phyloP scores from a whole-genome alignment of 2,113 vertebrate genomes.

The Ciconia maguari region DNA sequence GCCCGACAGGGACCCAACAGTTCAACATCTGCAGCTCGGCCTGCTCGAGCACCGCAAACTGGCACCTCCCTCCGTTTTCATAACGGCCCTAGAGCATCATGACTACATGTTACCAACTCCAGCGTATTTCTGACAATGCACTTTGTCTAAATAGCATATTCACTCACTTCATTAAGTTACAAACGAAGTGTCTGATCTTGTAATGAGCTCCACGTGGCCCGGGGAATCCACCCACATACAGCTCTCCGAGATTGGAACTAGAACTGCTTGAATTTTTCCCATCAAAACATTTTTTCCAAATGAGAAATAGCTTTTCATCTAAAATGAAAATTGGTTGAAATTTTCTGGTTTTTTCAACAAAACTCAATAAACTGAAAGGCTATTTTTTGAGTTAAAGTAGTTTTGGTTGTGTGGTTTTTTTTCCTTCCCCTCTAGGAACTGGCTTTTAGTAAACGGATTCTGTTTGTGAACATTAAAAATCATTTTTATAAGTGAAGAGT shows the following conservation, averaged over 20 bases:
- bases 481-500: background rate
- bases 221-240: background rate
- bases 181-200: background rate
- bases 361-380: background rate
- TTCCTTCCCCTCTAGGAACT: background rate
- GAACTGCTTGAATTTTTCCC: background rate
- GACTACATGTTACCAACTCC: rapidly evolving
- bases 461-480: background rate
- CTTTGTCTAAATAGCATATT: background rate
- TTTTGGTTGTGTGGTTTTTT: too few species aligned
- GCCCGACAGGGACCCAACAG: background rate
- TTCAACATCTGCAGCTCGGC: background rate
- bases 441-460: background rate
- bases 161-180: background rate
- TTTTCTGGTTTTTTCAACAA: background rate
- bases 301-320: background rate
- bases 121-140: background rate
- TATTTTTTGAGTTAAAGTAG: background rate
- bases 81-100: background rate
- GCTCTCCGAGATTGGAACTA: background rate
- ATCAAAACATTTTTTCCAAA: background rate
- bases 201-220: background rate
- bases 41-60: rapidly evolving
- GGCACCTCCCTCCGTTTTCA: background rate
- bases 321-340: background rate